Base-by-base conservation (phyloP, 2,113 vertebrate species). In the Colius striatus region DNA sequence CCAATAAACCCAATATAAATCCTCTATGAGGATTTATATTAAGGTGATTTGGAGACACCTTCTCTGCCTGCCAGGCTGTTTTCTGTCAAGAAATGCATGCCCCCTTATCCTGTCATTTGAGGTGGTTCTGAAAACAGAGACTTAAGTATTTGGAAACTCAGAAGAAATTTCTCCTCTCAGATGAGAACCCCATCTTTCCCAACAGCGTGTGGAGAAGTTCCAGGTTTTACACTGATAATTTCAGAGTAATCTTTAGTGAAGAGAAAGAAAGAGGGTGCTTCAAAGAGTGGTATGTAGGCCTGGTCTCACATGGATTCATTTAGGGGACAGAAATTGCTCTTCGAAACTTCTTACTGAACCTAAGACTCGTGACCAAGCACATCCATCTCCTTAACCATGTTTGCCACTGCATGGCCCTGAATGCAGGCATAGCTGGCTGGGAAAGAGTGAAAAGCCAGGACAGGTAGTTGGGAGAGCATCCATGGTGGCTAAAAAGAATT, bases 21-120 rank as follows among this genome's bases (percentile, higher is more conserved):
- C 38, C 94, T 88, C 90, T 60, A 6, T 67, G 48, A 90, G 67
- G 92, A 90, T 90, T 94, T 95, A 32, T 71, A 83, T 90, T 93
- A 96, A 90, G 48, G 75, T 0, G 47, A 90, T 94, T 96, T 71
- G 82, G 94, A 97, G 90, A 96, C 4, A 4, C 36, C 25, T 29
- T 53, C 60, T 67, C 53, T 90, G 94, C 72, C 82, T 94, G 43
- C 38, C 82, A 83, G 84, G 68, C 82, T 85, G 71, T 77, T 91
- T 80, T 79, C 87, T 86, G 55, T 67, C 78, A 88, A 86, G 58
- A 84, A 90, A 88, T 55, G 60, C 63, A 60, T 79, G 34, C 15
- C 36, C 34, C 32, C 63, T 62, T 57, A 75, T n/a, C 27, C 34
- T 58, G 29, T 23, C 43, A 6, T 67, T 89, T 78, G 82, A 54